phyloP scores from a whole-genome alignment of 1,140 invertebrate genomes.

The Neuroterus valhalla region DNA sequence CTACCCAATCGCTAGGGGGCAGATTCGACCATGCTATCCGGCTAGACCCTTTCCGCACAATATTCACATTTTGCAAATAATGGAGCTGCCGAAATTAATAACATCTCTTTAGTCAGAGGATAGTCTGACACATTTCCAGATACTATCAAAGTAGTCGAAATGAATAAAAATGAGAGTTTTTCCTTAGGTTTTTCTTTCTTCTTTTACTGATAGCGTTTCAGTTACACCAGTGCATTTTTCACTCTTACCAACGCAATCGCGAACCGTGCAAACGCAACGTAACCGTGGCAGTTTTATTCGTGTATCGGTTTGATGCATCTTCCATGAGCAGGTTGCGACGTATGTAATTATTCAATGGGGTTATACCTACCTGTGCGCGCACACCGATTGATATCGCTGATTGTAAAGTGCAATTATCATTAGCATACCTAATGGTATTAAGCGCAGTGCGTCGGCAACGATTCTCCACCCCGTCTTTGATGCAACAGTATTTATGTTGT shows the following conservation, averaged over 20 bases:
- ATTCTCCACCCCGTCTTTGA: constrained; percentile 48
- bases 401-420: constrained; percentile 69
- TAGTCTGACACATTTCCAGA: no score
- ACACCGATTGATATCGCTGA: constrained; percentile 69
- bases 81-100: no score
- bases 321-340: constrained; percentile 60
- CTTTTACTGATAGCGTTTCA: constrained; percentile 2
- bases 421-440: constrained; percentile 67
- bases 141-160: no score
- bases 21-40: no score
- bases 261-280: constrained; percentile 53
- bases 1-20: no score
- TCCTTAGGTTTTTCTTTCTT: not conserved
- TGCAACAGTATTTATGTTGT: constrained; percentile 51
- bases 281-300: constrained; percentile 61
- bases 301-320: constrained; percentile 65
- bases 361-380: constrained; percentile 56
- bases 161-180: not conserved
- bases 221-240: constrained; percentile 25
- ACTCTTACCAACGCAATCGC: not conserved
- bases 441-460: constrained; percentile 47
- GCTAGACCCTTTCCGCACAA: no score
- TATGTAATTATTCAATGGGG: constrained; percentile 70
- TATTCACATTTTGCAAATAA: no score
- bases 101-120: no score